Conservation (phyloP, 2,888 invertebrate species). For the Amphimallon solstitiale region DNA sequence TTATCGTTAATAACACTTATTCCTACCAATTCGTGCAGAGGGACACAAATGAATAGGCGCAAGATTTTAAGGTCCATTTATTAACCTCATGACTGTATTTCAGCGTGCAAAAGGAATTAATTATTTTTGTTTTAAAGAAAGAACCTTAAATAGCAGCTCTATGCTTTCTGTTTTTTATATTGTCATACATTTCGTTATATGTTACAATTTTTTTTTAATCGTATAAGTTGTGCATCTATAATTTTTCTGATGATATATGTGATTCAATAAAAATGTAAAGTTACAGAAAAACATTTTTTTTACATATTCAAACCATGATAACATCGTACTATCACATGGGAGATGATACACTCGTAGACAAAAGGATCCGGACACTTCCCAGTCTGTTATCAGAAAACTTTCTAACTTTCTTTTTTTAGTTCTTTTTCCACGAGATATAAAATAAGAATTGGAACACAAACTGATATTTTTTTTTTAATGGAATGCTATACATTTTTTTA, state of each 20-base stretch:
- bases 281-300: too few relatives aligned
- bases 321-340: too few relatives aligned
- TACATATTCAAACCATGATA: too few relatives aligned
- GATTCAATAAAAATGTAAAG: too few relatives aligned
- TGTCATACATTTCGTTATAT: background rate
- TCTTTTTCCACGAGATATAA: too few relatives aligned
- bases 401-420: too few relatives aligned
- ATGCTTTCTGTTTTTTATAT: background rate
- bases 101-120: background rate
- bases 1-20: constrained; percentile 15
- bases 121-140: background rate
- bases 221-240: constrained; percentile 5
- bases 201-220: background rate
- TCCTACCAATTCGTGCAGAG: constrained; percentile 11
- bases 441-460: too few relatives aligned
- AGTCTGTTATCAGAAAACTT: too few relatives aligned
- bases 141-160: background rate
- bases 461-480: too few relatives aligned
- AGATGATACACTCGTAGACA: too few relatives aligned
- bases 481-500: too few relatives aligned
- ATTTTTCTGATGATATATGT: background rate
- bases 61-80: background rate
- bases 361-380: too few relatives aligned
- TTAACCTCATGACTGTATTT: background rate
- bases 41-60: background rate